These are phyloP conservation scores for Spongilla lacustris DNA, from an alignment of 37 sponge, comb jelly and placozoan species.

Conservation along the genomic window DNA sequence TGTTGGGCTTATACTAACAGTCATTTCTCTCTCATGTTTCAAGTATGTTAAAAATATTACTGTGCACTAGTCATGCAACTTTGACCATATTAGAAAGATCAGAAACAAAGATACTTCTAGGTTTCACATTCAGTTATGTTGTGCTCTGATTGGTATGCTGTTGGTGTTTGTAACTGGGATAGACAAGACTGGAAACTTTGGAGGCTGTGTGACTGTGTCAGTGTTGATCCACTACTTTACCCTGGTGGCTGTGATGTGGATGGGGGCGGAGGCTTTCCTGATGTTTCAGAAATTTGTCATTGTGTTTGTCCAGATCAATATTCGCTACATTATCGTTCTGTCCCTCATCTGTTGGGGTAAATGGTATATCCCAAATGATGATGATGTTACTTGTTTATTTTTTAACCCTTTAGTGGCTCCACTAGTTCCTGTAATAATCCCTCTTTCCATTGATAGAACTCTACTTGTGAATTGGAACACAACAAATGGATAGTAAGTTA, in stretches of 20 bases:
- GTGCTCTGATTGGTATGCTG: conserved; percentile 38
- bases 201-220: conserved; percentile 38
- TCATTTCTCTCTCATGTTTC: conserved; percentile 39
- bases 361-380: background rate
- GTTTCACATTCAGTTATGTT: conserved; percentile 25
- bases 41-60: conserved; percentile 16
- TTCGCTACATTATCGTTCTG: background rate
- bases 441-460: background rate
- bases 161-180: conserved; percentile 48
- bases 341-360: conserved; percentile 61
- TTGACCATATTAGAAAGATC: background rate
- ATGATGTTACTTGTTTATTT: too few species aligned
- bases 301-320: conserved; percentile 39
- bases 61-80: background rate
- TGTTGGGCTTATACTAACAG: conserved; percentile 22
- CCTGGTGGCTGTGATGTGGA: conserved; percentile 47
- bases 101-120: background rate
- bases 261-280: conserved; percentile 50
- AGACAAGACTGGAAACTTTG: background rate
- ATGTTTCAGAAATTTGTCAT: conserved; percentile 48
- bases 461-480: background rate
- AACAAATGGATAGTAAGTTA: background rate
- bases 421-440: background rate
- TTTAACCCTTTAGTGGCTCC: background rate
- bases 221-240: conserved; percentile 58